Percentiles rank a stretch among this genome's conserved stretches.
These are phyloP conservation scores for Papilio demoleus DNA, from an alignment of 2,888 invertebrate genomes.

Conservation along the genomic window DNA sequence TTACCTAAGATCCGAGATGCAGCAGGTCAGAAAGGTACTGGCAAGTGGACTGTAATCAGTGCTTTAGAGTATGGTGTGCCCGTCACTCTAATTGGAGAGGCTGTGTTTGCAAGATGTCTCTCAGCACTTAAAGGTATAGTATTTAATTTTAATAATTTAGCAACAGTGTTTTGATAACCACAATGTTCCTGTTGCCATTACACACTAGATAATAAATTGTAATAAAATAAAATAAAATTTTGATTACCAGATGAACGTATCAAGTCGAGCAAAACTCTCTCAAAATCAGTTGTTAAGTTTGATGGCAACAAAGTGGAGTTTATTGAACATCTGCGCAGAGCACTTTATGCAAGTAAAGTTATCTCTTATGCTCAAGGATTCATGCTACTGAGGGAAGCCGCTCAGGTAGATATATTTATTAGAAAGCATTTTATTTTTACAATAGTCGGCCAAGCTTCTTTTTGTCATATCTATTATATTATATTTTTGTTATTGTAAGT, in stretches of 20 bases:
- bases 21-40: slow-evolving; percentile 99
- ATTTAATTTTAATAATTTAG: too few relatives aligned
- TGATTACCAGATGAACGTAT: slow-evolving; percentile 88
- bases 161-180: too few relatives aligned
- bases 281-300: slow-evolving; percentile 86
- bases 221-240: too few relatives aligned
- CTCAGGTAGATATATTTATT: slow-evolving; percentile 82
- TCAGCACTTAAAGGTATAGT: slow-evolving; percentile 90
- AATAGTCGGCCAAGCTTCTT: too few relatives aligned
- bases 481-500: too few relatives aligned
- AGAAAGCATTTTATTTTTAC: too few relatives aligned
- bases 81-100: slow-evolving; percentile 98
- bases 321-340: slow-evolving; percentile 92
- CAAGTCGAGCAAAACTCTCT: slow-evolving; percentile 89
- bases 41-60: slow-evolving; percentile 99
- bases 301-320: slow-evolving; percentile 90
- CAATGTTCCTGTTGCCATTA: too few relatives aligned
- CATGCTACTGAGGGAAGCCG: slow-evolving; percentile 97
- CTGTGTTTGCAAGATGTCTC: slow-evolving; percentile 98
- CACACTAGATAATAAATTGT: too few relatives aligned
- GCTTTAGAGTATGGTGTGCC: slow-evolving; percentile 98
- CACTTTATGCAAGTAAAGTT: slow-evolving; percentile 98
- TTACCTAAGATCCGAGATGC: slow-evolving; percentile 97
- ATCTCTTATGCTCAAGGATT: slow-evolving; percentile 99
- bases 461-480: too few relatives aligned